Conservation (phyloP, 2,797 vertebrate species). For the Cirrhinus molitorella region DNA sequence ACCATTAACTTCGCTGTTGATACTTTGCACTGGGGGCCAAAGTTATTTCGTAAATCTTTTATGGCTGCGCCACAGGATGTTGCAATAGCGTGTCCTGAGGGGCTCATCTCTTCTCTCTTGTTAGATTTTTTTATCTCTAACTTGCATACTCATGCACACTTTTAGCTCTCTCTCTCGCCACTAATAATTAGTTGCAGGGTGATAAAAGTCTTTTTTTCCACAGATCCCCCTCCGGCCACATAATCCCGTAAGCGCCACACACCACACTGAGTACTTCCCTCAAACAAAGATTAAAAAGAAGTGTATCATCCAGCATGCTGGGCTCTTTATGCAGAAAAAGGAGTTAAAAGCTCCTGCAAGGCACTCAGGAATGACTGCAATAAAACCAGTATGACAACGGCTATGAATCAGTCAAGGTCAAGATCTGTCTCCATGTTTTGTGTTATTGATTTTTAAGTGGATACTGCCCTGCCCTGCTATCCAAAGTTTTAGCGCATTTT, state of each 20-base stretch:
- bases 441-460: background rate
- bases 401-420: conserved; percentile 10
- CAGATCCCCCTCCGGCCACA: conserved; percentile 12
- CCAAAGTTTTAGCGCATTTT: background rate
- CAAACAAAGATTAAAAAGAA: conserved; percentile 36
- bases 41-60: conserved; percentile 62
- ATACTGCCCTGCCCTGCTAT: background rate
- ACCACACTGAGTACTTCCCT: conserved; percentile 36
- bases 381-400: background rate
- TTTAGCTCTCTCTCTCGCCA: background rate
- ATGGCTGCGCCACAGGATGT: conserved; percentile 36
- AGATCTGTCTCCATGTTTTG: background rate
- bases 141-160: background rate
- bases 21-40: conserved; percentile 58
- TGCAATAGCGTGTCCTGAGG: conserved; percentile 40
- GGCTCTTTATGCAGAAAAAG: conserved; percentile 12
- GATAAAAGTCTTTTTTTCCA: conserved; percentile 32
- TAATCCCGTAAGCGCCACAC: conserved; percentile 21
- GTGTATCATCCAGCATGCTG: background rate
- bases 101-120: conserved; percentile 35
- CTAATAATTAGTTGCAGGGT: conserved; percentile 50
- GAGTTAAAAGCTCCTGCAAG: background rate
- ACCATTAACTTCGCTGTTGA: conserved; percentile 62
- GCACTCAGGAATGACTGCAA: background rate
- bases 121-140: conserved; percentile 23